Evolutionary conservation across 2,888 invertebrate species (phyloP).

Genomic region (Volucella bombylans): DNA sequence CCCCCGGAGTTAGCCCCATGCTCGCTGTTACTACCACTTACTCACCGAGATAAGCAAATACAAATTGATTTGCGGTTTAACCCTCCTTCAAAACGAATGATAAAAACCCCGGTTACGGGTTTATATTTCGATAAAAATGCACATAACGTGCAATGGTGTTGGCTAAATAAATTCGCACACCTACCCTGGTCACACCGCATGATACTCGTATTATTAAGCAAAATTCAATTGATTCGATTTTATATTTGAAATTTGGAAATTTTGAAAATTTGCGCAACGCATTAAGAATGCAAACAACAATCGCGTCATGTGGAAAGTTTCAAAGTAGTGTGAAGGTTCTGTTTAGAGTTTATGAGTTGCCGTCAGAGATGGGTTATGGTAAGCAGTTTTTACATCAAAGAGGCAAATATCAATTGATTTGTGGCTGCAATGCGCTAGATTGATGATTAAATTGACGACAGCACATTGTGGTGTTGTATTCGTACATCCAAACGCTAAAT

Average conservation of each 20-base stretch:
- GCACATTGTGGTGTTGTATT: conserved; percentile 5
- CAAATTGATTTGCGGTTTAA: conserved; percentile 56
- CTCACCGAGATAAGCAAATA: conserved; percentile 39
- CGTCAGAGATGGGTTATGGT: conserved; percentile 7
- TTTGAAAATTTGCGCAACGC: conserved; percentile 52
- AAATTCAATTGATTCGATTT: conserved; percentile 67
- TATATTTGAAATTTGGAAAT: conserved; percentile 62
- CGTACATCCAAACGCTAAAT: conserved; percentile 7
- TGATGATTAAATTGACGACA: conserved; percentile 55
- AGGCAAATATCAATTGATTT: conserved; percentile 59
- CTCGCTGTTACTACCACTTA: conserved; percentile 11
- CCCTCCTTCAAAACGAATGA: conserved; percentile 13
- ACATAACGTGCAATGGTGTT: conserved; percentile 38
- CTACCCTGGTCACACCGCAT: neutral
- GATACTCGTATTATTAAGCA: conserved; percentile 3
- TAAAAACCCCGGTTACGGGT: conserved; percentile 9
- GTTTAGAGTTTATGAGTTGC: too few species aligned
- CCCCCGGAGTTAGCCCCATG: too few species aligned
- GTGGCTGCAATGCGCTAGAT: conserved; percentile 53
- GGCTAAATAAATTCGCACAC: neutral
- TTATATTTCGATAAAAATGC: conserved; percentile 45
- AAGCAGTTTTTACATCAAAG: conserved; percentile 31
- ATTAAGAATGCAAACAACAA: conserved; percentile 64
- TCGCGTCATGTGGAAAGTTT: conserved; percentile 37
- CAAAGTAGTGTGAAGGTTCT: neutral